Base-by-base conservation (phyloP, 2,797 vertebrate species). In the Darevskia nairensis region DNA sequence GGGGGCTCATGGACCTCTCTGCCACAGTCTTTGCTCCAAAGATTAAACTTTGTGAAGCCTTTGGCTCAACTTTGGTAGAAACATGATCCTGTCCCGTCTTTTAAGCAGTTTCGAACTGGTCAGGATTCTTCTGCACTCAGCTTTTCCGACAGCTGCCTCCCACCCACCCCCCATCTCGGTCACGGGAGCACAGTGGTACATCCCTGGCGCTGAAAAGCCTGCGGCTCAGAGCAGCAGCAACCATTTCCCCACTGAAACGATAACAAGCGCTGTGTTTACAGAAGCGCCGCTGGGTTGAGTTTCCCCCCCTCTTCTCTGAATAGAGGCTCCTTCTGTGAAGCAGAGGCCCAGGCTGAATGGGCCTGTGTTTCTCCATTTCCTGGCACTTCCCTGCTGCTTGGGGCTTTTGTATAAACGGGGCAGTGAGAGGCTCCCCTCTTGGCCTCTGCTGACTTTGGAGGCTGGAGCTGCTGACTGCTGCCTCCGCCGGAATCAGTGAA, bases 231-330 rank as follows among this genome's bases (percentile, higher is more conserved):
- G 76, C 19, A 3, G 59, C 23, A 17, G 64, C 81, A 41, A 9
- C 86, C 8, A 0, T 59, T 80, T 89, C 61, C 10, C 89, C 85
- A 71, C 50, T 79, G 85, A 87, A 90, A 88, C 59, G 78, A 90
- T 90, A 92, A 76, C 76, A 92, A 85, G 89, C 59, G 76, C 88
- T 0, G 17, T 92, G 90, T 93, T 93, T 95, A 80, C 91, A 90
- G 90, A 93, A 93, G 90, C 13, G 80, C 11, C 32, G 89, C 88
- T 0, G 0, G 71, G 80, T 41, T 82, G 64, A 71, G 69, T 81
- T 66, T 3, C 0, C 32, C 79, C 11, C 29, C 46, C 46, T 75
- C 69, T 29, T 68, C 21, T 75, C 21, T 8, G 86, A 80, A 95
- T 91, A 95, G 92, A 94, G 85, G 89, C 82, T 92, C 90, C 32